Percentiles rank a stretch among this genome's conserved stretches.
These are phyloP conservation scores for Felis catus DNA, from an alignment of 2,113 vertebrate genomes.

Conservation along the genomic window F.catus_Fca126_mat1.0 CM031420.1:96547001-96547500, in stretches of 20 bases:
- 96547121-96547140: background rate
- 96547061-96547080: background rate
- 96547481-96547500: background rate
- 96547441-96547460: slow-evolving; percentile 64
- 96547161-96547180: background rate
- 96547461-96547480: slow-evolving; percentile 56
- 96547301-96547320: slow-evolving; percentile 48
- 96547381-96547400: slow-evolving; percentile 67
- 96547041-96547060: background rate
- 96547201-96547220: background rate
- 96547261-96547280: background rate
- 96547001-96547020: background rate
- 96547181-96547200: background rate
- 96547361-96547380: slow-evolving; percentile 70
- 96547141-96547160: background rate
- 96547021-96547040: background rate
- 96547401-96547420: slow-evolving; percentile 66
- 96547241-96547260: background rate
- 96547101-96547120: background rate
- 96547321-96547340: slow-evolving; percentile 1
- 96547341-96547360: slow-evolving; percentile 71
- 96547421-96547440: slow-evolving; percentile 38
- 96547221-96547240: background rate
- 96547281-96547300: slow-evolving; percentile 51
- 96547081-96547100: background rate